phyloP scores from a whole-genome alignment of 2,113 vertebrate genomes.

The Tympanuchus pallidicinctus region DNA sequence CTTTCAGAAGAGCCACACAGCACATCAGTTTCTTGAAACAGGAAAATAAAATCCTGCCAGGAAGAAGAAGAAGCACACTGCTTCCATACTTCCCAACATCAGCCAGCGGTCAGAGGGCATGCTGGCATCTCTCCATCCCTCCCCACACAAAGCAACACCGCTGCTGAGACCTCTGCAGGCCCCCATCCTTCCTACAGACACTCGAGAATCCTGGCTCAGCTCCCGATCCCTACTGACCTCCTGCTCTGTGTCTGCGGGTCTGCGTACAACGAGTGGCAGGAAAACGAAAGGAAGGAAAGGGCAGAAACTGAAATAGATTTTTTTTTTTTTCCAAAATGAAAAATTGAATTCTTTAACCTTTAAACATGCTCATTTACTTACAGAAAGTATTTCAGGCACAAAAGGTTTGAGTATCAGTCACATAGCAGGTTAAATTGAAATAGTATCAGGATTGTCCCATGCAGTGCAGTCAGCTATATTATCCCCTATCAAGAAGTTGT shows the following conservation, averaged over 20 bases:
- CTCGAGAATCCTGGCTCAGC: background rate
- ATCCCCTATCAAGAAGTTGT: constrained; percentile 56
- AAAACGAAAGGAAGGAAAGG: background rate
- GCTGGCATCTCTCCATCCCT: background rate
- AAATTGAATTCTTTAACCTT: constrained; percentile 51
- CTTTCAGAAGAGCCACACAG: background rate
- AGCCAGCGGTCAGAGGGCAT: background rate
- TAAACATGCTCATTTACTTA: constrained; percentile 80
- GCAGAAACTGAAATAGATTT: background rate
- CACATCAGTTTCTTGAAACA: background rate
- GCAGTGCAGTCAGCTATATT: constrained; percentile 71
- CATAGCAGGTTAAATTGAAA: constrained; percentile 72
- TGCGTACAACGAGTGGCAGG: background rate
- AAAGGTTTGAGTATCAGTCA: constrained; percentile 73
- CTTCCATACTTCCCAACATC: background rate
- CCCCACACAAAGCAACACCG: background rate
- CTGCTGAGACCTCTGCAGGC: background rate
- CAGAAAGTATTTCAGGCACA: constrained; percentile 74
- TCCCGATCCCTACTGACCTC: constrained; percentile 9
- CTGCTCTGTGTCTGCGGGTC: background rate
- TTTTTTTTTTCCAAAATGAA: constrained; percentile 30
- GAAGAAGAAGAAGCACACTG: background rate
- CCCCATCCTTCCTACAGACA: background rate
- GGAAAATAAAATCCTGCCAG: background rate
- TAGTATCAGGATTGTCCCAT: constrained; percentile 73